Base-by-base conservation (phyloP, 2,888 invertebrate species). In the Pseudoips prasinana region DNA sequence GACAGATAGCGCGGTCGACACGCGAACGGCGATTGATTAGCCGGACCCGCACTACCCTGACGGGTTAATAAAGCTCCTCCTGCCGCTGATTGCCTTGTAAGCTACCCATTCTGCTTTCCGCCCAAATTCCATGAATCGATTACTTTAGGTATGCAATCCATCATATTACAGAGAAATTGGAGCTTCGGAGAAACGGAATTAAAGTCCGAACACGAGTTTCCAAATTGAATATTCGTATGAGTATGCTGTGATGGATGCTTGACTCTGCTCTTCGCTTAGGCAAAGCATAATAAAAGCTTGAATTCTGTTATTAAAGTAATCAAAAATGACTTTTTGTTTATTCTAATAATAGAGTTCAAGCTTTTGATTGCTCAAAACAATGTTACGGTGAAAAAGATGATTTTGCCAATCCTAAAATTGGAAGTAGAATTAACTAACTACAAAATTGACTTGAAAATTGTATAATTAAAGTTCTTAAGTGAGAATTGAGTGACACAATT, bases 11-110 rank as follows among this genome's bases (percentile, higher is more conserved):
- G 76, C 58, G 83, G 82, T 81, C 74, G 79, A 78, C 88, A 87
- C 86, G 85, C 88, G 75, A 87, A 72, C 84, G 64, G 61, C 86
- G 88, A 88, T 87, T 88, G 88, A 88, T 88, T 87, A 86, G 83
- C 66, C 68, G 58, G 62, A 69, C 82, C 85, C 82, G 79, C 77
- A 81, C 72, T 74, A 67, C 72, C 74, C 78, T 81, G 83, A 79
- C 84, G 84, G 81, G 83, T 84, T 87, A 87, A 88, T 87, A 86
- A 80, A 85, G 79, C 80, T 77, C 64, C 63, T 52, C 67, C 65
- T 74, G 67, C 69, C 69, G 72, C 79, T 79, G 83, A 85, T 87
- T 85, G 82, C 79, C 78, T 75, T 70, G 76, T 80, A 79, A 81
- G 73, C 77, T 66, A 77, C 78, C 76, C 73, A 71, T 71, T 73